Evolutionary conservation across 2,888 invertebrate genomes (phyloP), one percentile per base, ranked within the genome.

Genomic region (Sminthurides aquaticus): DNA sequence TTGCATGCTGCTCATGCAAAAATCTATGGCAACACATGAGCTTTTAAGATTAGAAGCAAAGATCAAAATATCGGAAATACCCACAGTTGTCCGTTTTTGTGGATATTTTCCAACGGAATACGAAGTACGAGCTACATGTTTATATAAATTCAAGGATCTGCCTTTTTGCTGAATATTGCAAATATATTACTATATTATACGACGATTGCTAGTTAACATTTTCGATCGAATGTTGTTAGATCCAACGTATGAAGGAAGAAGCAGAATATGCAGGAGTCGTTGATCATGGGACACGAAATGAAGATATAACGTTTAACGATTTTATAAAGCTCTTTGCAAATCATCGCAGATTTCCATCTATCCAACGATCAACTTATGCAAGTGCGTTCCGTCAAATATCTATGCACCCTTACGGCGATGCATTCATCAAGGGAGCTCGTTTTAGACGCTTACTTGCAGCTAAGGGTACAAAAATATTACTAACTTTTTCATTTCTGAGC

Each of bases 101-200:
- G 74, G 74, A 8, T 72, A 67, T 62, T 74, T 69, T 57, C 72
- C 71, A 8, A 70, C 74, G 0, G 74, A 74, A 57, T 70, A 71
- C 29, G 71, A 74, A 60, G 71, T 73, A 65, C 18, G n/a, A n/a
- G n/a, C n/a, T n/a, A n/a, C n/a, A n/a, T n/a, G n/a, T n/a, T n/a
- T 5, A 52, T 22, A 60, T 11, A 49, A 60, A 8, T 22, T 60
- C 24, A 60, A 49, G 18, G 20, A 60, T n/a, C n/a, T n/a, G n/a
- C n/a, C 27, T 58, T 49, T 22, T 26, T 5, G 5, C 2, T n/a
- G 11, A 18, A 11, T 8, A 59, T 48, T 59, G 3, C 43, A 11
- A 27, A 3, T 60, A 24, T 49, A 5, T 22, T 8, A 5, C 3
- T 56, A 26, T n/a, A 26, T 24, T 22, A 25, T 8, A 56, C 5